Percentiles rank a stretch among this genome's conserved stretches.
These are phyloP conservation scores for Eilema sororculum DNA, from an alignment of 2,888 invertebrate species.

Conservation along the genomic window DNA sequence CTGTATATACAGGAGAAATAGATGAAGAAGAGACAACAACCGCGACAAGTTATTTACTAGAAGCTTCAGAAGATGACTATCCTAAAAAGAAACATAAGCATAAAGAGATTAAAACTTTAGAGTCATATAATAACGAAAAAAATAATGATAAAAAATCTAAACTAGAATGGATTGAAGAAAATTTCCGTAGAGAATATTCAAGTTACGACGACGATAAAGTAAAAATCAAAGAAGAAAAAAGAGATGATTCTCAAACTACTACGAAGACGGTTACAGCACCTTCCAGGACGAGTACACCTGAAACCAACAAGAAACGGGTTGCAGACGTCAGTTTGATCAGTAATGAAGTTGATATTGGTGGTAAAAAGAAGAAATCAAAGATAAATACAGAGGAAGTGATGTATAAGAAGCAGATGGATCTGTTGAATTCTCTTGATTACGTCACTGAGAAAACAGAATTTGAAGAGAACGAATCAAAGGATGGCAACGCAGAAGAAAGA, in stretches of 20 bases:
- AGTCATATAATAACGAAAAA: conserved; percentile 24
- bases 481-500: conserved; percentile 45
- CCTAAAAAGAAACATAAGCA: not conserved
- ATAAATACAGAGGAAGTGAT: conserved; percentile 56
- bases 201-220: conserved; percentile 11
- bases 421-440: conserved; percentile 73
- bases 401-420: conserved; percentile 64
- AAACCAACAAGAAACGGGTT: not conserved
- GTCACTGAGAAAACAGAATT: conserved; percentile 61
- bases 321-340: conserved; percentile 56
- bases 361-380: conserved; percentile 40
- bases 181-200: conserved; percentile 53
- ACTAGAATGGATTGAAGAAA: conserved; percentile 62
- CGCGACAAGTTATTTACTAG: conserved; percentile 5
- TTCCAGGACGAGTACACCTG: conserved; percentile 3
- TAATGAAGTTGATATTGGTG: conserved; percentile 50
- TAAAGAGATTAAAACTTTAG: conserved; percentile 15
- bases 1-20: conserved; percentile 47
- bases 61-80: conserved; percentile 12
- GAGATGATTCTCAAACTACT: conserved; percentile 22
- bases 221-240: conserved; percentile 21
- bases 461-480: conserved; percentile 61
- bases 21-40: conserved; percentile 45
- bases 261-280: not conserved
- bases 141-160: conserved; percentile 33